phyloP scores from a whole-genome alignment of 2,113 vertebrate species.

The Taurulus bubalis region DNA sequence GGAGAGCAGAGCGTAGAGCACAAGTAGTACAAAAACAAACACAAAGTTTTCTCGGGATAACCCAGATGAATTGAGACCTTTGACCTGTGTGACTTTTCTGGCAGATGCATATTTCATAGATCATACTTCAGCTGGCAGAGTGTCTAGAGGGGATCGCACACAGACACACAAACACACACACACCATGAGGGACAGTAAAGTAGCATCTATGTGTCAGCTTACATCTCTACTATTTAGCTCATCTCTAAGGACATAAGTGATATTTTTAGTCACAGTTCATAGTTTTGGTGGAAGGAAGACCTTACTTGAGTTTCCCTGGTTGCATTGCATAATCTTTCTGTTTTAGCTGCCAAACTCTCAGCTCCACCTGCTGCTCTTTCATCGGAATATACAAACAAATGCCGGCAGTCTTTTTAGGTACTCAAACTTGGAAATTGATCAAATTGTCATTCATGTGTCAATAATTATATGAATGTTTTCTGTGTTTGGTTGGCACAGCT shows the following conservation, averaged over 20 bases:
- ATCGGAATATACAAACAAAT: background rate
- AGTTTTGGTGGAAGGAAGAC: background rate
- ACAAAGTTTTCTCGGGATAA: background rate
- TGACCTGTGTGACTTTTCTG: background rate
- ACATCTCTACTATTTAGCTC: background rate
- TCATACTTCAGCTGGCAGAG: conserved; percentile 6
- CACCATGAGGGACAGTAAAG: background rate
- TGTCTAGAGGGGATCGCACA: background rate
- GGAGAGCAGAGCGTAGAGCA: no score
- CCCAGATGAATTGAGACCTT: background rate
- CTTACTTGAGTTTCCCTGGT: background rate
- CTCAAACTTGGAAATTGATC: background rate
- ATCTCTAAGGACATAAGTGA: conserved; percentile 2
- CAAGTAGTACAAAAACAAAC: background rate
- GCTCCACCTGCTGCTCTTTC: background rate
- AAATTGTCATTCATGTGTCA: background rate
- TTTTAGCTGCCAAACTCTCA: background rate
- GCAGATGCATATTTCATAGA: conserved; percentile 25
- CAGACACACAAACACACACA: background rate
- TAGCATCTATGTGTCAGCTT: background rate
- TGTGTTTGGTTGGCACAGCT: background rate
- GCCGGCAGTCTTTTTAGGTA: background rate
- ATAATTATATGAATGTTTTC: background rate
- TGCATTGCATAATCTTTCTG: background rate
- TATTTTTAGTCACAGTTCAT: background rate